Evolutionary conservation across 2,797 vertebrate genomes (phyloP).

Genomic region (Microctenopoma lineatum): DNA sequence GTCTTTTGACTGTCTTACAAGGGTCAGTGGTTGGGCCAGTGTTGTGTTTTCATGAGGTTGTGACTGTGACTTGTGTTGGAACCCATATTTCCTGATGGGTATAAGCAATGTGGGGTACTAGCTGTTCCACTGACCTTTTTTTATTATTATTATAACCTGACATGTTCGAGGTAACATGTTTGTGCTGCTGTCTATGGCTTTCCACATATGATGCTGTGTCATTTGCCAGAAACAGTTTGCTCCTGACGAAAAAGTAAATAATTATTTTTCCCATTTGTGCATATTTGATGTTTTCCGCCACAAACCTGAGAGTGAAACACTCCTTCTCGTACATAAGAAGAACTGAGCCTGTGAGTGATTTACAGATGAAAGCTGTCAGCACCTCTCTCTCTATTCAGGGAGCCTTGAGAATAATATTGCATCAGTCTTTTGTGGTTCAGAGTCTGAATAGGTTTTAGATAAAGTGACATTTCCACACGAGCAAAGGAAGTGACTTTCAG

Average conservation of each 20-base stretch:
- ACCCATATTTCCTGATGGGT: no score
- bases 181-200: not conserved
- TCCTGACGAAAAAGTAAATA: constrained; percentile 59
- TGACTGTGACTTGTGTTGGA: no score
- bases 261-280: constrained; percentile 38
- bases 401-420: constrained; percentile 60
- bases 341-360: constrained; percentile 55
- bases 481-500: constrained; percentile 23
- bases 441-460: constrained; percentile 40
- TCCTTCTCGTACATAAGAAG: constrained; percentile 45
- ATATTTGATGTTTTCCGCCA: constrained; percentile 63
- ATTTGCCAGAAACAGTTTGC: constrained; percentile 38
- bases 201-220: constrained; percentile 6
- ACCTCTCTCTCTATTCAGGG: constrained; percentile 38
- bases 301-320: constrained; percentile 39
- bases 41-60: no score
- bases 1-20: no score
- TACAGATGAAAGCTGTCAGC: constrained; percentile 69
- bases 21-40: no score
- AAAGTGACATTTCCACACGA: constrained; percentile 51
- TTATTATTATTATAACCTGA: no score
- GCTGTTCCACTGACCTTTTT: no score
- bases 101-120: no score
- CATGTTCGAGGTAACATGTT: constrained; percentile 1
- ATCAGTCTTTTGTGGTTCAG: constrained; percentile 59